Evolutionary conservation across 2,797 vertebrate species (phyloP), one percentile per base, ranked within the genome.

Genomic region (Melanotaenia boesemani): DNA sequence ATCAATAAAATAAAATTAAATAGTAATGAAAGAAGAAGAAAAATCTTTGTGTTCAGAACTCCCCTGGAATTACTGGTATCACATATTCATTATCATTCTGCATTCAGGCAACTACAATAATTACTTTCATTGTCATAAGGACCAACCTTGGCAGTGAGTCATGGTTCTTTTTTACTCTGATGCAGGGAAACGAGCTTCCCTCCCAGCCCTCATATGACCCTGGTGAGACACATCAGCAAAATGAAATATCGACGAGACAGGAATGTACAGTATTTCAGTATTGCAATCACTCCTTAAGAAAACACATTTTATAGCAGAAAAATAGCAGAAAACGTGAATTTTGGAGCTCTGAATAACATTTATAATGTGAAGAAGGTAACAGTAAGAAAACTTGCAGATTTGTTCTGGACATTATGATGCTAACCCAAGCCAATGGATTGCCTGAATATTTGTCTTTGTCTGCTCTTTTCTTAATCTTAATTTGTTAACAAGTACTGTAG

Each of bases 171-270:
- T 94, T 95, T 44, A 97, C 94, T 82, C 94, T 93, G 74, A 98
- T 94, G 83, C 96, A 98, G 76, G 97, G 96, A 74, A 97, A 94
- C 1, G 95, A 92, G 5, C 91, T 93, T 56, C 95, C 96, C 39
- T 96, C 94, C 76, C 96, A 96, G 44, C 95, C 96, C 68, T 96
- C 96, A 1, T 96, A 98, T 2, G 95, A 88, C 46, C 96, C 97
- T 98, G 82, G 26, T 10, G 75, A 76, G 22, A 86, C 44, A 70
- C 18, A 59, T 62, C 5, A 52, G 10, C n/a, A 3, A 15, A 62
- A 55, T 55, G 10, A 54, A 46, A 56, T 57, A 39, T 67, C 4
- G 1, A 46, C 12, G 1, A 30, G 9, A 7, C 10, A 55, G 55
- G n/a, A 61, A 26, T 7, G 32, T 11, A 11, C 37, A 11, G 32